Conservation (phyloP, 2,888 invertebrate species). For the Rotaria macrura region DNA sequence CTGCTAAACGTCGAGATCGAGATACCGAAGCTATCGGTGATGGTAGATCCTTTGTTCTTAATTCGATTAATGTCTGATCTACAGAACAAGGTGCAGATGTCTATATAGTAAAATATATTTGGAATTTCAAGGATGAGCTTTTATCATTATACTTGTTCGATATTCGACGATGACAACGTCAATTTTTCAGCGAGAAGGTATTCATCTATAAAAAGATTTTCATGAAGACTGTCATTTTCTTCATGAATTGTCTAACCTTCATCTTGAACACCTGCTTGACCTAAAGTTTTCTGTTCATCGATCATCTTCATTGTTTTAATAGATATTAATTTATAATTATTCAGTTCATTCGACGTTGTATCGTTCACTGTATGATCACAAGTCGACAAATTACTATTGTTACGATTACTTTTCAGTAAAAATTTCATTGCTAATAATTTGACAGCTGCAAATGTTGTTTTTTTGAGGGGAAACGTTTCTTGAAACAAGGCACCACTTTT, state of each 20-base stretch:
- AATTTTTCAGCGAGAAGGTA: background rate
- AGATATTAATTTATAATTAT: background rate
- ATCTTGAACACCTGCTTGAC: slow-evolving; percentile 45
- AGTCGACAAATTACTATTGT: too few species aligned
- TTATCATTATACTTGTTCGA: background rate
- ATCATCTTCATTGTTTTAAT: background rate
- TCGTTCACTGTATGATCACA: too few species aligned
- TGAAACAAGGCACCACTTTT: too few species aligned
- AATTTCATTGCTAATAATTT: too few species aligned
- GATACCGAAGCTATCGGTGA: too few species aligned
- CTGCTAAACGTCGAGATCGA: too few species aligned
- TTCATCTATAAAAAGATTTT: background rate
- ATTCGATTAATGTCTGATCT: background rate
- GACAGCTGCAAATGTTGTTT: too few species aligned
- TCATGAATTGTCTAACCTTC: slow-evolving; percentile 40
- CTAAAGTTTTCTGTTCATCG: slow-evolving; percentile 45
- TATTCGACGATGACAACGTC: background rate
- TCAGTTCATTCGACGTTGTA: too few species aligned
- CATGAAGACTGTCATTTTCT: background rate
- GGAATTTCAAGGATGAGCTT: background rate
- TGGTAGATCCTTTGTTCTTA: background rate
- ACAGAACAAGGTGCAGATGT: too few species aligned
- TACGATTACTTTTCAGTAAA: too few species aligned
- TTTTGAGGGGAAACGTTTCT: too few species aligned
- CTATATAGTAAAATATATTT: too few species aligned